These are phyloP conservation scores for Candidula unifasciata DNA, from an alignment of 2,888 invertebrate genomes.

Conservation along the genomic window DNA sequence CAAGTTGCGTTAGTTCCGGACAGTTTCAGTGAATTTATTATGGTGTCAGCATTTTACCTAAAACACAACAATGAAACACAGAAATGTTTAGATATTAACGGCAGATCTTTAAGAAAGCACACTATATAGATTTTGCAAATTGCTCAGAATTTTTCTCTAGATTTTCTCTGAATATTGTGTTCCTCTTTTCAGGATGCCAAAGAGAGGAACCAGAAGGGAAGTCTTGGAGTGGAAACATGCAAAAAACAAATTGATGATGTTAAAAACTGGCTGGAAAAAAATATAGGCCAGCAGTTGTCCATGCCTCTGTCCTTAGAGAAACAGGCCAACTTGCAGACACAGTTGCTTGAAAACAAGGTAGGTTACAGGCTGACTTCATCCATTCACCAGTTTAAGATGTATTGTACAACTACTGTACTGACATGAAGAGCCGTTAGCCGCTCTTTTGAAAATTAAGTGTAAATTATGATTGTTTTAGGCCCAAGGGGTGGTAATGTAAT, in stretches of 20 bases:
- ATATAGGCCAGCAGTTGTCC: slow-evolving; percentile 65
- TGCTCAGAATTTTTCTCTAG: too few relatives aligned
- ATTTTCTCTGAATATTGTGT: not conserved
- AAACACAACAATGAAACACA: not conserved
- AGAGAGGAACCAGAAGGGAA: slow-evolving; percentile 64
- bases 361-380: slow-evolving; percentile 6
- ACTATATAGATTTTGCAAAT: too few relatives aligned
- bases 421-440: too few relatives aligned
- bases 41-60: not conserved
- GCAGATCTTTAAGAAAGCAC: not conserved
- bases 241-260: slow-evolving; percentile 67
- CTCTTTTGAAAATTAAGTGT: too few relatives aligned
- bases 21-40: too few relatives aligned
- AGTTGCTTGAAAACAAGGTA: slow-evolving; percentile 70
- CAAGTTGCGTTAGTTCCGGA: too few relatives aligned
- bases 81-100: not conserved
- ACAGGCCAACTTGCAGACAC: slow-evolving; percentile 61
- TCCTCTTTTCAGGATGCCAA: slow-evolving; percentile 57
- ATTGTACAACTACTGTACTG: too few relatives aligned
- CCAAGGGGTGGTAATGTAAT: too few relatives aligned
- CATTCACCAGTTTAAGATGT: too few relatives aligned
- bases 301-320: slow-evolving; percentile 64
- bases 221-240: slow-evolving; percentile 64
- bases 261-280: slow-evolving; percentile 70
- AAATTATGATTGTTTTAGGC: too few relatives aligned